Conservation (phyloP, 2,797 vertebrate species). For the Lacerta agilis region DNA sequence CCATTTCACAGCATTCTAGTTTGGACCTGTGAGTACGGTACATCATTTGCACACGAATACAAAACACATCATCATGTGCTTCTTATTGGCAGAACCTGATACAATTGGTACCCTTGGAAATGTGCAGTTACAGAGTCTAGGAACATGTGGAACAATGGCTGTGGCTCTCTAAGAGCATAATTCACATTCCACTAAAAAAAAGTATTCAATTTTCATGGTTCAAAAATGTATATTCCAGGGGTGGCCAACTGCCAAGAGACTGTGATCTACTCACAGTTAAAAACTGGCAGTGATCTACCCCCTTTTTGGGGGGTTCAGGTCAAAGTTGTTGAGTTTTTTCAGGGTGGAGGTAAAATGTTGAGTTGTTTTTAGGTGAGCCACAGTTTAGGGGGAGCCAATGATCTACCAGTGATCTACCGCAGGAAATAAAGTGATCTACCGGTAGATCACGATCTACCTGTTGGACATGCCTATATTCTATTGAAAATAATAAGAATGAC, state of each 20-base stretch:
- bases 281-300: too few species aligned
- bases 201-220: not conserved
- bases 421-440: too few species aligned
- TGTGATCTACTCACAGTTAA: too few species aligned
- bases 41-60: slow-evolving; percentile 28
- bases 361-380: too few species aligned
- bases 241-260: too few species aligned
- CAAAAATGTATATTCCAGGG: not conserved
- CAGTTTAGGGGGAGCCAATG: too few species aligned
- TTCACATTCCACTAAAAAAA: not conserved
- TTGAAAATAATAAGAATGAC: not conserved
- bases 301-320: too few species aligned
- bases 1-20: slow-evolving; percentile 24
- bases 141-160: not conserved
- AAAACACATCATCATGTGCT: slow-evolving; percentile 43
- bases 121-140: slow-evolving; percentile 38
- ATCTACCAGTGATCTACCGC: too few species aligned
- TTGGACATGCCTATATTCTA: not conserved
- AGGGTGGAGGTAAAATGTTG: too few species aligned
- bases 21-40: slow-evolving; percentile 14
- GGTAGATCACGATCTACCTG: too few species aligned
- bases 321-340: too few species aligned
- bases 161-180: not conserved
- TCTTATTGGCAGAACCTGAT: slow-evolving; percentile 39
- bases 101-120: slow-evolving; percentile 37